These are phyloP conservation scores for Hestina assimilis DNA, from an alignment of 1,140 invertebrate species.

Conservation along the genomic window DNA sequence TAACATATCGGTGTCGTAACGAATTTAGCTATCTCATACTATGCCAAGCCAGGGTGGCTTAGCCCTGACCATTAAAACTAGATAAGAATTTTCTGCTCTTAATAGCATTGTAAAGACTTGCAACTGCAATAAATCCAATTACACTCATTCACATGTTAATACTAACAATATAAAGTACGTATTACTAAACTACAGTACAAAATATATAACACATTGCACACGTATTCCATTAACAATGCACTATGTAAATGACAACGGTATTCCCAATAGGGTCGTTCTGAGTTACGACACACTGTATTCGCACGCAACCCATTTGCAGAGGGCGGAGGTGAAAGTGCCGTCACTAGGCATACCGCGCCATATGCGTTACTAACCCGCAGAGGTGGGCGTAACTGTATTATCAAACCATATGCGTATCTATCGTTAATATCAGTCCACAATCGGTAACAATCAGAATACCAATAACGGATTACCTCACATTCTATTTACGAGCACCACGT, in stretches of 20 bases:
- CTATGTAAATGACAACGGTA: conserved; percentile 27
- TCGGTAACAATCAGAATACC: conserved; percentile 13
- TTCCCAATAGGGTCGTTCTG: conserved; percentile 21
- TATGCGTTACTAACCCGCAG: conserved; percentile 5
- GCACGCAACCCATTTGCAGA: conserved; percentile 43
- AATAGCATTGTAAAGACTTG: neutral
- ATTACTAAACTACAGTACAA: neutral
- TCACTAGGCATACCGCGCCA: conserved; percentile 16
- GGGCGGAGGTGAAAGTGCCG: conserved; percentile 61
- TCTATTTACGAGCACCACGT: neutral
- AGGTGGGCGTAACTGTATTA: conserved; percentile 44
- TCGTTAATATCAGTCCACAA: conserved; percentile 10
- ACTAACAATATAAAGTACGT: too few species aligned
- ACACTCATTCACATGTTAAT: neutral
- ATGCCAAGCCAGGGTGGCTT: too few species aligned
- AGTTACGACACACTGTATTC: conserved; percentile 41
- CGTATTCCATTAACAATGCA: conserved; percentile 17
- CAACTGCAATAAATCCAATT: conserved; percentile 17
- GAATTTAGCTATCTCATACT: too few species aligned
- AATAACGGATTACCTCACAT: neutral
- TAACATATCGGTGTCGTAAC: neutral
- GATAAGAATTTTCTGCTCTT: too few species aligned
- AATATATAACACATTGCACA: neutral
- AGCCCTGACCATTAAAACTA: too few species aligned
- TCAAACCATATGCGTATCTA: conserved; percentile 27